These are phyloP conservation scores for Cryptocheilus praepositus DNA, from an alignment of 2,888 invertebrate species.

Conservation along the genomic window DNA sequence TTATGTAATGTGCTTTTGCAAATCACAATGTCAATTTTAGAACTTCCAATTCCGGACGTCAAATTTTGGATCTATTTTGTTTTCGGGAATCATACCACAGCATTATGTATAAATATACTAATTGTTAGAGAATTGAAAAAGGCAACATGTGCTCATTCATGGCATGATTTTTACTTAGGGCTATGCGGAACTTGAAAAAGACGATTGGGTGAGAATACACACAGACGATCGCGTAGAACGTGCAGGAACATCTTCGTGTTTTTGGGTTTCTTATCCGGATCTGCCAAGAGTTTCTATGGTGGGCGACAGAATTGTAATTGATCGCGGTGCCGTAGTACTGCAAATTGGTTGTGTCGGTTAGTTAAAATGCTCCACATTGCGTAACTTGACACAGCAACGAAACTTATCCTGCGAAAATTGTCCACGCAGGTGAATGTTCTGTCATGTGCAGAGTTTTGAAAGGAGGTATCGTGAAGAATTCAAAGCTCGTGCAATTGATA, in stretches of 20 bases:
- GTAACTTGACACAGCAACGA: background rate
- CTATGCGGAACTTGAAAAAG: constrained; percentile 42
- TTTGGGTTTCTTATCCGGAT: constrained; percentile 53
- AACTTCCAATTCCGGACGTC: too few species aligned
- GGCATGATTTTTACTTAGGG: constrained; percentile 31
- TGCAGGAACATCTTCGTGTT: constrained; percentile 40
- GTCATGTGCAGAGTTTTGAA: constrained; percentile 77
- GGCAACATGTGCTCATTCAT: too few species aligned
- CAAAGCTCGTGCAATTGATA: constrained; percentile 77
- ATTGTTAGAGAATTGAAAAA: too few species aligned
- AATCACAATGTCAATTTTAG: too few species aligned
- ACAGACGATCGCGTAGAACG: constrained; percentile 39
- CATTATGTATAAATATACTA: too few species aligned
- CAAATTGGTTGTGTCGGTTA: constrained; percentile 46
- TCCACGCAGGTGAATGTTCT: constrained; percentile 54
- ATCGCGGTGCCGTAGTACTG: constrained; percentile 48
- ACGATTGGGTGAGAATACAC: constrained; percentile 42
- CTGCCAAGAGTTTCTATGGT: constrained; percentile 43
- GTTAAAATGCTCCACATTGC: constrained; percentile 13
- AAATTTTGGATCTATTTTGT: too few species aligned
- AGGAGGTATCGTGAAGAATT: constrained; percentile 77
- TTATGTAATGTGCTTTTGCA: too few species aligned
- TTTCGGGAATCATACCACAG: too few species aligned
- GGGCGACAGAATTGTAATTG: constrained; percentile 53
- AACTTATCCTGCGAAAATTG: background rate